phyloP scores from a whole-genome alignment of 2,888 invertebrate genomes.

The Sarcophaga caerulescens region DNA sequence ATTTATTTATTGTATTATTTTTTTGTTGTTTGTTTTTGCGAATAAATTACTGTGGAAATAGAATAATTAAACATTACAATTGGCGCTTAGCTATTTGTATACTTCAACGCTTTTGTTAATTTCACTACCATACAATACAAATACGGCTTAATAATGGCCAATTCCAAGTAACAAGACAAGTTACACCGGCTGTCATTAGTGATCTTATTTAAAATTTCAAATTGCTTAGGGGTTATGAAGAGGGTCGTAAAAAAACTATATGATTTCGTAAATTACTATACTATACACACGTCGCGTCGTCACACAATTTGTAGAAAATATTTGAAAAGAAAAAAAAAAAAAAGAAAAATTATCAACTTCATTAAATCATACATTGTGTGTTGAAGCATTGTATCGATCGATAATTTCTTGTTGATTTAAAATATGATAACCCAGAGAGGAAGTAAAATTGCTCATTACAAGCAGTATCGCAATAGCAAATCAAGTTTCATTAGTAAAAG shows the following conservation, averaged over 20 bases:
- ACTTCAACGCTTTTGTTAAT: slow-evolving; percentile 51
- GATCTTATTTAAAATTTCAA: no score
- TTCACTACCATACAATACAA: neutral
- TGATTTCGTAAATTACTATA: neutral
- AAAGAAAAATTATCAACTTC: no score
- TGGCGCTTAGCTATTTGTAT: slow-evolving; percentile 24
- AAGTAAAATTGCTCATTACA: no score
- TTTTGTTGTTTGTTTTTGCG: neutral
- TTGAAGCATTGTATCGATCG: neutral
- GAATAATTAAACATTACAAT: slow-evolving; percentile 48
- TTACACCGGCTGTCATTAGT: no score
- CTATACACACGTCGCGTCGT: no score
- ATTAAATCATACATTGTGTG: no score
- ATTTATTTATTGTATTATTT: neutral
- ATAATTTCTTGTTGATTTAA: slow-evolving; percentile 77
- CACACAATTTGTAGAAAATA: no score
- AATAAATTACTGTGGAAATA: slow-evolving; percentile 20
- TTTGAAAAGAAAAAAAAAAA: no score
- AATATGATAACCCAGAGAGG: slow-evolving; percentile 70
- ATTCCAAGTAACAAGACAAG: slow-evolving; percentile 36
- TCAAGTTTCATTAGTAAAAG: no score
- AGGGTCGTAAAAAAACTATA: neutral
- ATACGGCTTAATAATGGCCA: slow-evolving; percentile 20
- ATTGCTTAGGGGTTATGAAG: no score
- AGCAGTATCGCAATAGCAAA: no score